Evolutionary conservation across 2,888 invertebrate species (phyloP), one percentile per base, ranked within the genome.

Genomic region (Tromatobia lineatoria): DNA sequence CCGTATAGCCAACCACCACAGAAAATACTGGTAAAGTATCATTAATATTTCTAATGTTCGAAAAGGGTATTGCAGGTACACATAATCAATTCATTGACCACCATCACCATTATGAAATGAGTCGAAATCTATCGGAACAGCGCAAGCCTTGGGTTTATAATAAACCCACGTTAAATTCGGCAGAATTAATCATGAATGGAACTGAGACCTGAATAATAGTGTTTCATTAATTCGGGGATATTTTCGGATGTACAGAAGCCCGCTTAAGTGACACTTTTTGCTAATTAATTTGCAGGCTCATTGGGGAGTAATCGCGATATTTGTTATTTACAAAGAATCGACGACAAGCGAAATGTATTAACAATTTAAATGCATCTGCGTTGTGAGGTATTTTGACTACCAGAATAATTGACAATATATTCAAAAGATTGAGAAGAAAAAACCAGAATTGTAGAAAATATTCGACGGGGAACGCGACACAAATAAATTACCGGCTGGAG

Each of bases 1-100:
- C 70, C 67, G 73, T 76, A 76, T 50, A 57, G 71, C 85, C 85
- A 85, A 70, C 78, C 85, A 85, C 85, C 85, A 79, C 50, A 61
- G 67, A 74, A 78, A 73, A 74, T 69, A 64, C 50, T 4, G 10
- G 59, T 13, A 34, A 42, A 57, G 20, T 42, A 47, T 67, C 15
- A 11, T 77, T 15, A 50, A 25, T 80, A 67, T 54, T 74, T 70
- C 23, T 61, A 11, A 54, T 77, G 13, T 52, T 69, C 25, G 77
- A 80, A 69, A 64, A 1, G 61, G 25, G 10, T 20, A 54, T 54
- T 13, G 47, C 29, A 23, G 18, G 59, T 45, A 73, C 54, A 34
- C 23, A 66, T 13, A 57, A 29, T 76, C 64, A 7, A 61, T 81
- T 75, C 57, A 20, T 70, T 70, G 13, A 78, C 59, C 34, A 47